A percentile compares a stretch with the other conserved stretches of the same genome.
phyloP scores from a whole-genome alignment of 2,797 vertebrate species.

The Remorina albescens region DNA sequence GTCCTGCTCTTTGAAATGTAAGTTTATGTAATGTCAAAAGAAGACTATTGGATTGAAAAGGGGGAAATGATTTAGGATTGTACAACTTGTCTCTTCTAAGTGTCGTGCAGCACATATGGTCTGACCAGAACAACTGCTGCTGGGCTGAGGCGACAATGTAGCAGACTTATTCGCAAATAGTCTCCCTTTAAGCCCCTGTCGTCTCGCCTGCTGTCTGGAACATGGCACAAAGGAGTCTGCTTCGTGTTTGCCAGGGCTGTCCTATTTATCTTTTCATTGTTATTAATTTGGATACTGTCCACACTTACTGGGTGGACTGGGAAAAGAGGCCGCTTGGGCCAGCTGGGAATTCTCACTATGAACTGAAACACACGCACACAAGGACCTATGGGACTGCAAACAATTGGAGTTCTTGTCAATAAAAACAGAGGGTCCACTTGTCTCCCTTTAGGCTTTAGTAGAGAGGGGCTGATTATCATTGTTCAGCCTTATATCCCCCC shows the following conservation, averaged over 20 bases:
- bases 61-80: conserved; percentile 35
- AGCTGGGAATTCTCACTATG: conserved; percentile 52
- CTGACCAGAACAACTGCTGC: conserved; percentile 45
- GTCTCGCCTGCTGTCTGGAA: conserved; percentile 61
- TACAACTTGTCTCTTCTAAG: conserved; percentile 14
- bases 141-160: conserved; percentile 27
- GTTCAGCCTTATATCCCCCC: conserved; percentile 20
- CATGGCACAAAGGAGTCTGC: conserved; percentile 58
- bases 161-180: conserved; percentile 50
- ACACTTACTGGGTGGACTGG: conserved; percentile 37
- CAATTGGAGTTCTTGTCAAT: conserved; percentile 34
- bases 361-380: conserved; percentile 20
- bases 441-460: conserved; percentile 33
- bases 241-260: conserved; percentile 54
- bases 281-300: conserved; percentile 67
- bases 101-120: conserved; percentile 20
- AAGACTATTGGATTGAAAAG: conserved; percentile 34
- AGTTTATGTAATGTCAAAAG: conserved; percentile 53
- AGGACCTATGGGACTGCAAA: conserved; percentile 51
- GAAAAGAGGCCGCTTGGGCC: conserved; percentile 59
- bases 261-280: conserved; percentile 62
- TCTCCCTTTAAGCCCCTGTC: conserved; percentile 45
- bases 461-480: conserved; percentile 33
- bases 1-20: conserved; percentile 53
- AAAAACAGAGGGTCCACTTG: conserved; percentile 46